Evolutionary conservation across 1,140 invertebrate genomes (phyloP).

Genomic region (Drosophila paulistorum): DNA sequence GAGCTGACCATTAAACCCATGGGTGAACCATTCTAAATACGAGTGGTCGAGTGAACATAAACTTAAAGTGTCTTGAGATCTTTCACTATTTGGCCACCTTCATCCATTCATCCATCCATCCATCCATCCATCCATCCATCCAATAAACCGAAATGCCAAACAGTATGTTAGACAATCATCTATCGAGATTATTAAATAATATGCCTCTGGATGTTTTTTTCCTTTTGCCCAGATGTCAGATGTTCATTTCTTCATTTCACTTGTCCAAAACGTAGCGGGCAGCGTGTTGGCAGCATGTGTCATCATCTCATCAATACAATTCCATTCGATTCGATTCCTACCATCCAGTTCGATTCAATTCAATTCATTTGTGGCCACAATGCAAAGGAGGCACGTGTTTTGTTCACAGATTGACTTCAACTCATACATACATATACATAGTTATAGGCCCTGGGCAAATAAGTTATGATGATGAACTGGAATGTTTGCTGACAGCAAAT

Average conservation of each 20-base stretch:
- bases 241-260: conserved; percentile 60
- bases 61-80: no score
- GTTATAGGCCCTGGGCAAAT: neutral
- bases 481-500: conserved; percentile 51
- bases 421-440: neutral
- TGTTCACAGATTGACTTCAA: conserved; percentile 1
- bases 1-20: conserved; percentile 77
- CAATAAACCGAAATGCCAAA: conserved; percentile 7
- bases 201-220: conserved; percentile 23
- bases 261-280: neutral
- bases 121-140: neutral
- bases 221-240: conserved; percentile 57
- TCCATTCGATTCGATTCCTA: neutral
- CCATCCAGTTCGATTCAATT: conserved; percentile 14
- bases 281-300: neutral
- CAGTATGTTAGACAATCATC: conserved; percentile 48
- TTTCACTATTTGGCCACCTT: neutral
- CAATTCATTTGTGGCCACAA: conserved; percentile 53
- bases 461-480: conserved; percentile 11
- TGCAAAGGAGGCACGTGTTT: conserved; percentile 30
- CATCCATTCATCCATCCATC: no score
- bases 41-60: no score
- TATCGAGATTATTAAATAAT: conserved; percentile 60
- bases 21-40: conserved; percentile 62
- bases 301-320: conserved; percentile 7